Evolutionary conservation across 2,797 vertebrate genomes (phyloP), one percentile per base, ranked within the genome.

Genomic region (Clamator glandarius): DNA sequence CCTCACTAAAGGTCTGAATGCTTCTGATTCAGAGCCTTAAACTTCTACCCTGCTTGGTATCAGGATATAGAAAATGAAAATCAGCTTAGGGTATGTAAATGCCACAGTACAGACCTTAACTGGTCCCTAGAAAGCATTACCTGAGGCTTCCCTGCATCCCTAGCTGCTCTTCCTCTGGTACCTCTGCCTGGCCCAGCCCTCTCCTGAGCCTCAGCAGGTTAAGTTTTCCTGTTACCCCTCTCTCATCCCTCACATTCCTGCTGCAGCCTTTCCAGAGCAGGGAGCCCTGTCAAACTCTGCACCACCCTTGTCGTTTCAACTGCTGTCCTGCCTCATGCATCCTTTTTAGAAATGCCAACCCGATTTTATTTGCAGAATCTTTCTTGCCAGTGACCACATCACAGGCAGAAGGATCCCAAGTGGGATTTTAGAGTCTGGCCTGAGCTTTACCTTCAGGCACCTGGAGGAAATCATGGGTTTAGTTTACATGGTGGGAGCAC

Each of bases 161-260:
- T 29, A 26, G 6, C 50, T 0, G 11, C 44, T 52, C 33, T 35
- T 15, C 5, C 44, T 21, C 14, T 1, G 2, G 26, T 16, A 8
- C 15, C 16, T 36, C 33, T 42, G 20, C 50, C n/a, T 7, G 15
- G 36, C 0, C 5, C 14, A 5, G 44, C 50, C 57, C 25, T 0
- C 19, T 62, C 23, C 46, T 11, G 5, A 39, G 20, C 39, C 80
- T 59, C 19, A 3, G 18, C 54, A n/a, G 7, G 12, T 59, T 44
- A 13, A 2, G 2, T 42, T 59, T 31, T 25, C 70, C 54, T 39
- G 0, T 50, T 55, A 11, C 4, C 20, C 64, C 24, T 81, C 44
- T 50, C 41, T 64, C 69, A 62, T 35, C 52, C 76, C 61, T 86
- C 19, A 0, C 2, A 0, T 64, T 58, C 67, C 31, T 12, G 6